Conservation (phyloP, 2,888 invertebrate species). For the Lycocerus yunnanus region DNA sequence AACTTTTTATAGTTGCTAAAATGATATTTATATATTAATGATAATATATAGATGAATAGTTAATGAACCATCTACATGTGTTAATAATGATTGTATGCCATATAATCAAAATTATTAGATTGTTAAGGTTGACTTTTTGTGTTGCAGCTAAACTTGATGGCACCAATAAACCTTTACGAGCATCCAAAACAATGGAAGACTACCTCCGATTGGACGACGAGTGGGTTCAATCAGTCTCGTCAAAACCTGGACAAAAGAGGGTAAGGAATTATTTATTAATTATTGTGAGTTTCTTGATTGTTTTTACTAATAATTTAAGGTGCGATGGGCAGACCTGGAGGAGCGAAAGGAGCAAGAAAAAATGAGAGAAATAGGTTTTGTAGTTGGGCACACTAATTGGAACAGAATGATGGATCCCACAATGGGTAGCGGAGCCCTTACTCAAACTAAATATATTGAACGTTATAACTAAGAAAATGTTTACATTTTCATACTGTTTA, state of each 20-base stretch:
- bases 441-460: constrained; percentile 91
- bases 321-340: constrained; percentile 97
- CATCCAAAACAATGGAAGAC: constrained; percentile 85
- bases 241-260: constrained; percentile 82
- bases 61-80: background rate
- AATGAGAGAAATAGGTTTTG: constrained; percentile 94
- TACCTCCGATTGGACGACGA: constrained; percentile 86
- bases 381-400: constrained; percentile 97
- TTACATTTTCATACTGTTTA: background rate
- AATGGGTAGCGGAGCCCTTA: constrained; percentile 86
- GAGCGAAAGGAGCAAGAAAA: constrained; percentile 89
- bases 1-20: background rate
- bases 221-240: constrained; percentile 62
- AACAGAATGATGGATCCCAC: constrained; percentile 91
- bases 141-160: constrained; percentile 92
- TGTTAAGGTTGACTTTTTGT: constrained; percentile 33
- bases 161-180: constrained; percentile 73
- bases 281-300: background rate
- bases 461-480: constrained; percentile 36
- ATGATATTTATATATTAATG: too few relatives aligned
- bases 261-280: constrained; percentile 61
- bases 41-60: too few relatives aligned
- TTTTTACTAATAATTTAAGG: constrained; percentile 61
- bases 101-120: background rate
- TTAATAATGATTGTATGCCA: background rate